Evolutionary conservation across 2,797 vertebrate genomes (phyloP).

Genomic region (Alosa sapidissima): DNA sequence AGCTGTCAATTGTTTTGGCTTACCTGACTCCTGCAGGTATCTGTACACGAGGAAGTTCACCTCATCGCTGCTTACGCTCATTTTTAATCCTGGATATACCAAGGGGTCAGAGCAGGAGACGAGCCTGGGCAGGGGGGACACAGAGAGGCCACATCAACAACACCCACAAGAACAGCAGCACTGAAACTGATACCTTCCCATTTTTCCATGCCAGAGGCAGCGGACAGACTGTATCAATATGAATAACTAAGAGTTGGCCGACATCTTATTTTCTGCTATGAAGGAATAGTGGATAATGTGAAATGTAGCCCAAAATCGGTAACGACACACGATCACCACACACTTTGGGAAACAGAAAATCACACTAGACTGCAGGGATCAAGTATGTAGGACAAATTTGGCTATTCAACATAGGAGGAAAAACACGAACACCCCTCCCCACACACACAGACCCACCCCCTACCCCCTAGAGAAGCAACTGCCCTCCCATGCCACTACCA

Average conservation of each 20-base stretch:
- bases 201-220: background rate
- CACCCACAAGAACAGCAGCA: background rate
- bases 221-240: background rate
- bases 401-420: background rate
- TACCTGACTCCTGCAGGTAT: constrained; percentile 99
- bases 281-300: too few relatives aligned
- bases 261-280: too few relatives aligned
- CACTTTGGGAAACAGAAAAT: background rate
- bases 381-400: background rate
- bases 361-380: background rate
- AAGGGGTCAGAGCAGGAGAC: constrained; percentile 95
- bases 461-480: background rate
- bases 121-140: constrained; percentile 73
- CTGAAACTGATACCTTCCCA: background rate
- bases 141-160: background rate
- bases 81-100: constrained; percentile 99
- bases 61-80: constrained; percentile 99
- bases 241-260: background rate
- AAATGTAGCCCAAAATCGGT: too few relatives aligned
- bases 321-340: too few relatives aligned
- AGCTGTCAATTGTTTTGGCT: constrained; percentile 17
- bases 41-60: constrained; percentile 99
- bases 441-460: background rate
- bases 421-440: constrained; percentile 21
- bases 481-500: background rate